These are phyloP conservation scores for Zaprionus gabonicus DNA, from an alignment of 1,140 invertebrate species.

Conservation along the genomic window DNA sequence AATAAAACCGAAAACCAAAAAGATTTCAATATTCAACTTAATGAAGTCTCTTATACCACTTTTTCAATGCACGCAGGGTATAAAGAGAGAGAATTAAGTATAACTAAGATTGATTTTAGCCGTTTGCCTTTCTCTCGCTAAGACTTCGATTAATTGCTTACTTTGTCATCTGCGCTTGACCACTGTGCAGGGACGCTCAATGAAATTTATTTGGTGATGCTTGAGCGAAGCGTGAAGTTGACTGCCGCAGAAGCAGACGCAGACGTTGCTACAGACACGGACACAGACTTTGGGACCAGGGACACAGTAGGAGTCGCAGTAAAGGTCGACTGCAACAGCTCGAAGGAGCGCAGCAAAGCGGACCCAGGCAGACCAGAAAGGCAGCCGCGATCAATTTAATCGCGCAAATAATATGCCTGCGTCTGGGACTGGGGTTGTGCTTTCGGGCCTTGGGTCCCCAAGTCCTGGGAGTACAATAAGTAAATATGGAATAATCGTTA, in stretches of 20 bases:
- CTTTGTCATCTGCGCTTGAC: neutral
- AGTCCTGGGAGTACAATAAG: constrained; percentile 64
- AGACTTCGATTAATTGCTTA: neutral
- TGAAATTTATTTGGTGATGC: constrained; percentile 84
- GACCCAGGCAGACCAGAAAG: constrained; percentile 25
- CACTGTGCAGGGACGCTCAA: constrained; percentile 74
- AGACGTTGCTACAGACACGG: constrained; percentile 36
- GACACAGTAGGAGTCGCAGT: constrained; percentile 43
- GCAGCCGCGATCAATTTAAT: constrained; percentile 81
- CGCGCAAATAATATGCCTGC: constrained; percentile 80
- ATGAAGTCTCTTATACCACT: neutral
- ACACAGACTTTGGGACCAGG: constrained; percentile 19
- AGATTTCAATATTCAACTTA: too few species aligned
- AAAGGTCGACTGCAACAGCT: constrained; percentile 11
- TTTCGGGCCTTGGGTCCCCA: neutral
- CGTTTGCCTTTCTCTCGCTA: neutral
- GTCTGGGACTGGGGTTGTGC: constrained; percentile 1
- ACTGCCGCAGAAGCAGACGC: constrained; percentile 75
- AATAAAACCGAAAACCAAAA: too few species aligned
- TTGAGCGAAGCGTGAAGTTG: constrained; percentile 83
- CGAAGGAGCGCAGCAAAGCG: constrained; percentile 8
- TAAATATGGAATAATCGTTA: constrained; percentile 83
- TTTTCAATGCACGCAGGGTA: neutral
- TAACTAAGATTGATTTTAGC: constrained; percentile 2
- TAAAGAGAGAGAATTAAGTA: neutral